Percentiles rank a stretch among this genome's conserved stretches.
Conservation (phyloP, 2,888 invertebrate genomes). For the Muschampia plurimacula region DNA sequence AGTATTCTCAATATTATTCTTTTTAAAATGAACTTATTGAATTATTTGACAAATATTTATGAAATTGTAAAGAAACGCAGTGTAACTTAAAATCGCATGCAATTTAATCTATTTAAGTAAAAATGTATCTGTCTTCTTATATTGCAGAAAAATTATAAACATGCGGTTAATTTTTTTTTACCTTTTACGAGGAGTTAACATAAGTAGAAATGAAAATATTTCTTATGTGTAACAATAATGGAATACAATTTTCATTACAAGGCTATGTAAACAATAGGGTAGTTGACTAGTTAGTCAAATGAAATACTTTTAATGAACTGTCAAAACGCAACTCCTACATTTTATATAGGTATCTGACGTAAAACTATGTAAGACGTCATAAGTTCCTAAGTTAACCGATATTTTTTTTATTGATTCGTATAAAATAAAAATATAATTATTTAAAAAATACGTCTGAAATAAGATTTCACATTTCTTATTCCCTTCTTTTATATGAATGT, state of each 20-base stretch:
- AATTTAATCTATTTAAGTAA: not conserved
- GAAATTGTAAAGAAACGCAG: not conserved
- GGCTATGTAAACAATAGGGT: conserved; percentile 14
- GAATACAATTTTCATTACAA: conserved; percentile 15
- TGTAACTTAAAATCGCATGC: not conserved
- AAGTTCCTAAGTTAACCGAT: too few relatives aligned
- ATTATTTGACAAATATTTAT: not conserved
- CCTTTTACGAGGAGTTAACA: not conserved
- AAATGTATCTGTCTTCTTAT: not conserved
- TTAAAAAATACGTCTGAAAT: too few relatives aligned
- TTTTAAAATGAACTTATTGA: conserved; percentile 5
- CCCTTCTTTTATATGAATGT: too few relatives aligned
- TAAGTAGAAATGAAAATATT: conserved; percentile 12
- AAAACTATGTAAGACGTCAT: too few relatives aligned
- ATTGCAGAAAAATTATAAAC: not conserved
- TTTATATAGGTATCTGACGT: too few relatives aligned
- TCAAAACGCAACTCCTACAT: not conserved
- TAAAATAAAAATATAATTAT: too few relatives aligned
- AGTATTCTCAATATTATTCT: conserved; percentile 25
- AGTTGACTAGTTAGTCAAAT: too few relatives aligned
- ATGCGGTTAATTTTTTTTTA: not conserved
- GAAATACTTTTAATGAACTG: too few relatives aligned
- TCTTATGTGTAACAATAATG: conserved; percentile 16
- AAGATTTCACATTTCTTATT: not conserved
- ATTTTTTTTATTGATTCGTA: too few relatives aligned